Base-by-base conservation (phyloP, 2,888 invertebrate genomes). In the Dryadula phaetusa region DNA sequence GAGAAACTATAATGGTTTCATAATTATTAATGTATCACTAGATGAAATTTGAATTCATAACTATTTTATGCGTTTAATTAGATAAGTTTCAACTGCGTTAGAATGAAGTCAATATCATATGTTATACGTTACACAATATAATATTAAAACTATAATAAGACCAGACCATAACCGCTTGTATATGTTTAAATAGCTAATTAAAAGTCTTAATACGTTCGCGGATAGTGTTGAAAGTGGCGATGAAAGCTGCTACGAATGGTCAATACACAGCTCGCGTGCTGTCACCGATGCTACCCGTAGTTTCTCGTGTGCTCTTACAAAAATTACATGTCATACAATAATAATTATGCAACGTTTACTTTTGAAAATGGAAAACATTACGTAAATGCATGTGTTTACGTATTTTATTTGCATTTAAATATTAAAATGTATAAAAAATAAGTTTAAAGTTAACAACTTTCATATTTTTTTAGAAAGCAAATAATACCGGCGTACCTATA, bases 221-320 rank as follows among this genome's bases (percentile, higher is more conserved):
- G 76, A 66, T 64, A 64, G 69, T 73, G 84, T 87, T 81, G 88
- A 91, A 89, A 92, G 92, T 87, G 83, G 84, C 84, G 80, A 88
- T 79, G 90, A 90, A 91, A 91, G 90, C 88, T 87, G 87, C 78
- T 75, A 73, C 82, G 83, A 86, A 87, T 88, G 86, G 86, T 82
- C 87, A 87, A 84, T 82, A 83, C 79, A 79, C 77, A 67, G 77
- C 79, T 86, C 79, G 86, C 86, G 82, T 87, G 87, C 66, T 53
- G 47, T 47, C 69, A 66, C 64, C 62, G 34, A 67, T 53, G 52
- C 63, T 20, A 64, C 70, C 71, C 72, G 74, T 70, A 75, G 77
- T 82, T 80, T 81, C 80, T 79, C 73, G 74, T 74, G 72, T 72
- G 64, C 69, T 71, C 72, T 66, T 65, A 68, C 70, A 69, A 66